A percentile compares a stretch with the other conserved stretches of the same genome.
phyloP scores from a whole-genome alignment of 1,140 invertebrate genomes.

The Neelides sp. region DNA sequence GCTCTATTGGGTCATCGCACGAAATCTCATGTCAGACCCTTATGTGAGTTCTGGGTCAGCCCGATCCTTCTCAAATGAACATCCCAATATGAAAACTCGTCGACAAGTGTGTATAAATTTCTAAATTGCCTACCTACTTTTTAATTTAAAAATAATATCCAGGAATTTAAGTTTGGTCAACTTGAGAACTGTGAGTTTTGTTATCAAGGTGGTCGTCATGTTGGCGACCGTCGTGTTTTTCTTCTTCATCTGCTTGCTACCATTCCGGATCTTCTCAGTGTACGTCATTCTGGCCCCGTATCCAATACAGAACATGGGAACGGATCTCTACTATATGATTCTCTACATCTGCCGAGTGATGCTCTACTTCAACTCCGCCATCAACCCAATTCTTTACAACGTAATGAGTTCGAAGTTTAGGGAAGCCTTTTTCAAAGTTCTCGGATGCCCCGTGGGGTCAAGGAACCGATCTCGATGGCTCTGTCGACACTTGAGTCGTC shows the following conservation, averaged over 20 bases:
- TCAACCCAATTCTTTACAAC: conserved; percentile 81
- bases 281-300: conserved; percentile 64
- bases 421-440: conserved; percentile 52
- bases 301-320: conserved; percentile 50
- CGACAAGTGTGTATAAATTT: conserved; percentile 24
- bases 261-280: conserved; percentile 68
- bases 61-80: conserved; percentile 16
- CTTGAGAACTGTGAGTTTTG: background rate
- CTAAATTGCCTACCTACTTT: background rate
- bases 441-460: conserved; percentile 27
- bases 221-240: conserved; percentile 75
- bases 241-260: conserved; percentile 79
- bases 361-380: conserved; percentile 75
- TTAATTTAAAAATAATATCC: background rate
- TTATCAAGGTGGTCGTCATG: conserved; percentile 61
- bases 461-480: conserved; percentile 24
- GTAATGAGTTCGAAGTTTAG: conserved; percentile 85
- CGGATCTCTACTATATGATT: conserved; percentile 69
- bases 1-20: conserved; percentile 68
- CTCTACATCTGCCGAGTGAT: conserved; percentile 74
- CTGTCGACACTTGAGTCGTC: conserved; percentile 32
- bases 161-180: background rate
- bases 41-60: conserved; percentile 32
- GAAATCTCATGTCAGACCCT: conserved; percentile 64
- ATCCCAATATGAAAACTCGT: conserved; percentile 32